phyloP scores from a whole-genome alignment of 2,113 vertebrate genomes.

The Serilophus lunatus region DNA sequence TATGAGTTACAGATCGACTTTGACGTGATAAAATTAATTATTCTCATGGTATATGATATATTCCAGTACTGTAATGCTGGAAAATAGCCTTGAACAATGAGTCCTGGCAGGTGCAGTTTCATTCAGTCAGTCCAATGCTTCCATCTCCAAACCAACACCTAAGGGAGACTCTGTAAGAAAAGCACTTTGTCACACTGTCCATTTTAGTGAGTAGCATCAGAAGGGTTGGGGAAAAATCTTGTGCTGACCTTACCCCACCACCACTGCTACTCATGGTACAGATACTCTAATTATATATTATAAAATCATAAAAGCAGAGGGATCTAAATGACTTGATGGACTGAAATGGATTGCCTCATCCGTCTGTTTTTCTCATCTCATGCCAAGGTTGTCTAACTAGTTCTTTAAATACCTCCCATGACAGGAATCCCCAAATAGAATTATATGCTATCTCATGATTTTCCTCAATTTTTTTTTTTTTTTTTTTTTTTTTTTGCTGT shows the following conservation, averaged over 20 bases:
- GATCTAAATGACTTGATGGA: neutral
- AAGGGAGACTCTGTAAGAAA: neutral
- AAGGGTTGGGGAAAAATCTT: accelerated
- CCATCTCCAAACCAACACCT: neutral
- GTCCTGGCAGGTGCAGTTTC: neutral
- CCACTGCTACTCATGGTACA: neutral
- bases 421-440: neutral
- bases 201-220: neutral
- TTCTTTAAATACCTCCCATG: neutral
- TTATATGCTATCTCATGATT: neutral
- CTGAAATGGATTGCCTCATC: neutral
- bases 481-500: neutral
- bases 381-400: neutral
- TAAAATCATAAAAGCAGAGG: neutral
- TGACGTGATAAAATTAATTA: neutral
- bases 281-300: neutral
- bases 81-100: neutral
- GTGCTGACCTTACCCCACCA: neutral
- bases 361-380: neutral
- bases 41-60: neutral
- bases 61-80: neutral
- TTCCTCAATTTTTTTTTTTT: neutral
- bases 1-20: neutral
- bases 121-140: neutral
- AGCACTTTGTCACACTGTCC: accelerated